phyloP scores from a whole-genome alignment of 1,140 invertebrate species.

The Drosophila santomea region DNA sequence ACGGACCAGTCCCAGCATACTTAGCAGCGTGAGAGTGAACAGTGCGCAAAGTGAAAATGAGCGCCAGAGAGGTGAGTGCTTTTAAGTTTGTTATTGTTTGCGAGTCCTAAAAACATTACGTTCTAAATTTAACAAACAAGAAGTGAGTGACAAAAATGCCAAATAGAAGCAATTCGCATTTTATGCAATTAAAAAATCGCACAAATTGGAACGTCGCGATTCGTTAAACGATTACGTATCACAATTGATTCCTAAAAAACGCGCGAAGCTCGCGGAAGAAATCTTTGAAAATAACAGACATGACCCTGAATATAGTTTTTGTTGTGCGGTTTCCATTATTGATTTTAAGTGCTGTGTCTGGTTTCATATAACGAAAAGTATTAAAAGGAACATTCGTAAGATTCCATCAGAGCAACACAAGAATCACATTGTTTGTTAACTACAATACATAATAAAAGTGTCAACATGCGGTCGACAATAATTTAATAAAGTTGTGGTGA shows the following conservation, averaged over 20 bases:
- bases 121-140: constrained; percentile 27
- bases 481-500: neutral
- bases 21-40: constrained; percentile 13
- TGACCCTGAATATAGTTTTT: constrained; percentile 13
- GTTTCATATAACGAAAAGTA: neutral
- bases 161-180: constrained; percentile 3
- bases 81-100: constrained; percentile 31
- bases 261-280: neutral
- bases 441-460: neutral
- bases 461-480: neutral
- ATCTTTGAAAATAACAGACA: neutral
- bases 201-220: constrained; percentile 4
- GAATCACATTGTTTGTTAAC: constrained; percentile 8
- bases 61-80: constrained; percentile 54
- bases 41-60: constrained; percentile 51
- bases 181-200: constrained; percentile 1
- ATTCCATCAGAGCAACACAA: neutral
- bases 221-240: constrained; percentile 33
- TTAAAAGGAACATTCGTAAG: neutral
- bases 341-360: neutral
- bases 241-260: neutral
- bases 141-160: neutral
- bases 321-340: neutral
- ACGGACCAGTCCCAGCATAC: neutral
- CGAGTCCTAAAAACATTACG: constrained; percentile 19